Conservation (phyloP, 2,797 vertebrate genomes). For the Caiman crocodilus region DNA sequence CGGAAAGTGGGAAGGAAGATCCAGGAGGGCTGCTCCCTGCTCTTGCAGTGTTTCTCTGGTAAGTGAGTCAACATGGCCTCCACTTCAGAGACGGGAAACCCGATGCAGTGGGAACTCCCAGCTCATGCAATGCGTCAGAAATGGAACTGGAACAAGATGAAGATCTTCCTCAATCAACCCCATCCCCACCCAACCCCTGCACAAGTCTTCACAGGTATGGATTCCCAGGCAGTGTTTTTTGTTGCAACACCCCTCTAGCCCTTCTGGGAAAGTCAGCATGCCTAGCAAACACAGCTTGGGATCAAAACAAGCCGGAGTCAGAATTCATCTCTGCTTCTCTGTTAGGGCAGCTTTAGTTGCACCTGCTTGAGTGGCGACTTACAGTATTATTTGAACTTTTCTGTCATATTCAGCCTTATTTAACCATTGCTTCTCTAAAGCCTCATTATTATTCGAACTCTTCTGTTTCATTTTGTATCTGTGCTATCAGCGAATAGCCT, state of each 20-base stretch:
- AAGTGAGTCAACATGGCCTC: not conserved
- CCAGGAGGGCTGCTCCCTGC: not conserved
- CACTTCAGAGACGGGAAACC: accelerated
- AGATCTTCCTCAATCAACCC: not conserved
- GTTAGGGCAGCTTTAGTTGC: too few relatives aligned
- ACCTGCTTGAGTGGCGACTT: too few relatives aligned
- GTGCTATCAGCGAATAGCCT: too few relatives aligned
- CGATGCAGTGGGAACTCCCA: not conserved
- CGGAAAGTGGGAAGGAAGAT: accelerated
- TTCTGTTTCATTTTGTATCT: too few relatives aligned
- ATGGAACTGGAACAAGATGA: not conserved
- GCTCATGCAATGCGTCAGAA: not conserved
- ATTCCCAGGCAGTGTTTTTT: not conserved
- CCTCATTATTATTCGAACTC: too few relatives aligned
- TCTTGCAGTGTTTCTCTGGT: not conserved
- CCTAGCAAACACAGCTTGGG: not conserved
- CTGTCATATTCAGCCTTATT: too few relatives aligned
- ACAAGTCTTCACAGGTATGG: not conserved
- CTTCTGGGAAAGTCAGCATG: not conserved
- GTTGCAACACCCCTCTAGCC: not conserved
- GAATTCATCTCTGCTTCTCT: not conserved
- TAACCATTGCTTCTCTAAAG: too few relatives aligned
- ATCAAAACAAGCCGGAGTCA: not conserved
- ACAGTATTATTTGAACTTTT: too few relatives aligned
- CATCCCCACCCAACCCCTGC: not conserved